These are phyloP conservation scores for Myotis myotis DNA, from an alignment of 2,797 vertebrate genomes.

Conservation along the genomic window DNA sequence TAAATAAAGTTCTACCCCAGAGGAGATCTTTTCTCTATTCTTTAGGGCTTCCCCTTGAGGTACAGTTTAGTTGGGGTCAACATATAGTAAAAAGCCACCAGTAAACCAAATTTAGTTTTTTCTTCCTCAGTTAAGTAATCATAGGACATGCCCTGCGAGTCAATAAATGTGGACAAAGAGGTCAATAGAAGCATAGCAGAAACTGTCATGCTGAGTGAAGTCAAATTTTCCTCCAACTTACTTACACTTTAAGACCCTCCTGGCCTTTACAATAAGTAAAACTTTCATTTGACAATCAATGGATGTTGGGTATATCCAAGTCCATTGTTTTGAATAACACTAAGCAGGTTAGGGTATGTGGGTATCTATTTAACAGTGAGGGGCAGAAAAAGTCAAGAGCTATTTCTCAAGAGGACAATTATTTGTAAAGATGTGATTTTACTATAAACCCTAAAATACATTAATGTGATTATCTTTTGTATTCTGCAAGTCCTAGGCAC, in stretches of 20 bases:
- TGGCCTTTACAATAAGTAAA: not conserved
- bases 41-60: not conserved
- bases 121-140: not conserved
- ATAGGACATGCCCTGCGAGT: not conserved
- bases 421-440: not conserved
- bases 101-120: not conserved
- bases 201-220: not conserved
- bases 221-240: not conserved
- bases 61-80: not conserved
- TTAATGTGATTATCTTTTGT: not conserved
- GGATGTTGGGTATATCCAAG: not conserved
- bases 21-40: not conserved
- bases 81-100: not conserved
- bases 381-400: not conserved
- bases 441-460: not conserved
- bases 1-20: not conserved
- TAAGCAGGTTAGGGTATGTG: not conserved
- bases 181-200: not conserved
- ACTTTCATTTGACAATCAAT: not conserved
- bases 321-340: not conserved
- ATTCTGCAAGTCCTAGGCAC: not conserved
- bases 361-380: not conserved
- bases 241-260: not conserved
- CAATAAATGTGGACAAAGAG: not conserved
- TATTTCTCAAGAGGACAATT: not conserved